Evolutionary conservation across 2,888 invertebrate species (phyloP), one percentile per base, ranked within the genome.

Genomic region (Tachina fera): DNA sequence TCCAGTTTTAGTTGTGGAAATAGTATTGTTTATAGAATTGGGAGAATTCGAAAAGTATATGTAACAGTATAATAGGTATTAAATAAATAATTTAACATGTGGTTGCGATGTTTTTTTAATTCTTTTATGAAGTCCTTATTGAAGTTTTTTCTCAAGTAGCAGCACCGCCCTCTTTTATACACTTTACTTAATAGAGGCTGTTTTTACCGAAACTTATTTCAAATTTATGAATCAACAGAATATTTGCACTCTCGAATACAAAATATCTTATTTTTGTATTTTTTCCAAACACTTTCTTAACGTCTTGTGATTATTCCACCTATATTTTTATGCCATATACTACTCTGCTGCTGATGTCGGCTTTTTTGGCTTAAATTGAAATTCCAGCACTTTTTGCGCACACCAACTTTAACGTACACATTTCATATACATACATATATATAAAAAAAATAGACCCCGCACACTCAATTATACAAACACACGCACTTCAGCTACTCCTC

Each of bases 201-300:
- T 68, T 72, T 43, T 65, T 75, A 68, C 65, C 61, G 79, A 79
- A 80, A 70, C 65, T 13, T 61, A n/a, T 71, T 67, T 56, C 83
- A 89, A 86, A 89, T 88, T 88, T 88, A 89, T 91, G 90, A 91
- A 91, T 90, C 89, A 91, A 90, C 91, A 91, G 14, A 60, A 67
- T 16, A 91, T 90, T 88, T 90, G 89, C 88, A 88, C 60, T 53
- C 56, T 70, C 77, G 31, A 79, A 60, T 47, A 67, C 31, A 47
- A 60, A 39, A 19, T 70, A 60, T 60, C 51, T 58, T 75, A 56
- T 43, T 39, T 19, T 45, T 74, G 22, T 45, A 45, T 58, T 53
- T 70, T 63, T 53, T 56, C 60, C n/a, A 61, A 71, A 65, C 68
- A 71, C 39, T 80, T 76, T 63, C 13, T 65, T 79, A 51, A 72